Evolutionary conservation across 1,140 invertebrate genomes (phyloP).

Genomic region (Asobara japonica): DNA sequence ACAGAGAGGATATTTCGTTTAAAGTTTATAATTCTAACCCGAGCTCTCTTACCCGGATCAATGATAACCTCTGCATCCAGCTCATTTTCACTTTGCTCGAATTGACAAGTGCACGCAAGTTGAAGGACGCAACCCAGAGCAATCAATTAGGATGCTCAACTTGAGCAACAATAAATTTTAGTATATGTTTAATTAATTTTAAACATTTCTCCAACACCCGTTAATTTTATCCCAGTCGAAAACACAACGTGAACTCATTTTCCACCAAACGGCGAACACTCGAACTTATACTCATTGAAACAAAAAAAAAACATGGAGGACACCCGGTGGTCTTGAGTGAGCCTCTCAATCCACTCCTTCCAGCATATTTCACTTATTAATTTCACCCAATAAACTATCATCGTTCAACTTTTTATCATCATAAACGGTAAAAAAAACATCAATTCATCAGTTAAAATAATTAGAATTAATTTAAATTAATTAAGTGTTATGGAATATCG

Average conservation of each 20-base stretch:
- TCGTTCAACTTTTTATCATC: neutral
- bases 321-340: conserved; percentile 30
- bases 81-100: neutral
- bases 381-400: conserved; percentile 21
- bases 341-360: neutral
- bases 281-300: conserved; percentile 28
- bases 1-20: too few species aligned
- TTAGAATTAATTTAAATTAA: neutral
- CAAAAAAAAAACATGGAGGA: conserved; percentile 41
- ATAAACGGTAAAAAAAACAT: conserved; percentile 32
- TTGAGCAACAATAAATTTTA: too few species aligned
- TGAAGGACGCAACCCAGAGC: neutral
- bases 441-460: neutral
- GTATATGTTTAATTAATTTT: too few species aligned
- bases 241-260: conserved; percentile 4
- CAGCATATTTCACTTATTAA: conserved; percentile 27
- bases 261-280: conserved; percentile 30
- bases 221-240: neutral
- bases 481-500: conserved; percentile 21
- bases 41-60: neutral
- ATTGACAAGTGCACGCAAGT: neutral
- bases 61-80: neutral
- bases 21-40: too few species aligned
- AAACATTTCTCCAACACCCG: neutral
- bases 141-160: too few species aligned